These are phyloP conservation scores for Penelope pileata DNA, from an alignment of 2,113 vertebrate genomes.

Conservation along the genomic window DNA sequence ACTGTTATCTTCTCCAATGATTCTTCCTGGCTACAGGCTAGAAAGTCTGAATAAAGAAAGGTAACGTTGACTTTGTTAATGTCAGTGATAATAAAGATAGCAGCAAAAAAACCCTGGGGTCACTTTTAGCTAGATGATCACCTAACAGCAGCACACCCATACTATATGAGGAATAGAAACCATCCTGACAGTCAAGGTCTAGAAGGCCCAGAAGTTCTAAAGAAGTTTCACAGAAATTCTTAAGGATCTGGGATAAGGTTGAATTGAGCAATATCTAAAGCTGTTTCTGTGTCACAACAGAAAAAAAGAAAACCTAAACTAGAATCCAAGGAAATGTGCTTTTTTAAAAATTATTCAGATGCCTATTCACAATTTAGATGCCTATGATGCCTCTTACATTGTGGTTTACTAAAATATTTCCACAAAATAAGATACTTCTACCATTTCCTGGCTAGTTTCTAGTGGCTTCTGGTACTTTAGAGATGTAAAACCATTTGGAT, in stretches of 20 bases:
- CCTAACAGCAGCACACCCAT: not conserved
- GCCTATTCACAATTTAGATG: not conserved
- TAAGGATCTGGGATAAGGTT: not conserved
- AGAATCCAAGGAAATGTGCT: not conserved
- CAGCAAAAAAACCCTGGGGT: not conserved
- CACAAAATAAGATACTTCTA: not conserved
- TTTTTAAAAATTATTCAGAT: not conserved
- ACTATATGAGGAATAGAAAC: not conserved
- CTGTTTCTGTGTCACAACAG: not conserved
- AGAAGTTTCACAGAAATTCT: not conserved
- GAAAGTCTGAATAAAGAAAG: not conserved
- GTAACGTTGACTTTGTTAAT: not conserved
- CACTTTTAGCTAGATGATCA: not conserved
- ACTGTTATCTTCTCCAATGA: not conserved
- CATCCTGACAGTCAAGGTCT: not conserved
- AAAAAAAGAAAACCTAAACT: not conserved
- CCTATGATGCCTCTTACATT: not conserved
- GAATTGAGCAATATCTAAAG: not conserved
- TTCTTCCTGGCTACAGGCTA: not conserved
- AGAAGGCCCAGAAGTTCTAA: not conserved
- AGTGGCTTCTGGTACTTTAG: not conserved
- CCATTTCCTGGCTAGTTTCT: not conserved
- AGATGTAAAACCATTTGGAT: not conserved
- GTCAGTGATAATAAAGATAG: not conserved
- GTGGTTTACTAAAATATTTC: slow-evolving; percentile 9